phyloP scores from a whole-genome alignment of 2,888 invertebrate species.

The Tenthredo livida region DNA sequence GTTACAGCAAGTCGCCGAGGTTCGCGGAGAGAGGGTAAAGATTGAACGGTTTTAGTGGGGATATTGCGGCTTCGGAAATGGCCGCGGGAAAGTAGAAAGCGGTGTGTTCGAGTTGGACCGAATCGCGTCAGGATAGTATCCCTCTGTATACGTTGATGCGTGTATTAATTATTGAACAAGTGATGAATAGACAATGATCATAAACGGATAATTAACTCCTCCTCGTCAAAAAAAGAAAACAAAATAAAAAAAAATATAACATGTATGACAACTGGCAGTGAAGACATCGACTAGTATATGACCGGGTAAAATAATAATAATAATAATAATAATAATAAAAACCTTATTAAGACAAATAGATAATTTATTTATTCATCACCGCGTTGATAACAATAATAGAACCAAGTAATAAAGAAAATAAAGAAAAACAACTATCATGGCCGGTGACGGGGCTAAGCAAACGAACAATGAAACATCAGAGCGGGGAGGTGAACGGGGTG shows the following conservation, averaged over 20 bases:
- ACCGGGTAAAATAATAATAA: no score
- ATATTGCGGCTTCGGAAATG: slow-evolving; percentile 73
- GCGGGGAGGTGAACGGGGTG: slow-evolving; percentile 59
- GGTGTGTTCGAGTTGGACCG: slow-evolving; percentile 54
- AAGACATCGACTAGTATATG: neutral
- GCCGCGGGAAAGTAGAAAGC: slow-evolving; percentile 77
- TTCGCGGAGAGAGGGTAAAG: slow-evolving; percentile 42
- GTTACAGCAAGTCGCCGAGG: no score
- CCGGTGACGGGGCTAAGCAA: slow-evolving; percentile 29
- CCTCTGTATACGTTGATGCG: neutral
- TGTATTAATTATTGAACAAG: neutral
- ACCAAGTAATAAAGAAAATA: no score
- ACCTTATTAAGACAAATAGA: no score
- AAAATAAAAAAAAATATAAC: no score
- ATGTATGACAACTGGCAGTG: neutral
- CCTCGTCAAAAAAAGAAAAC: no score
- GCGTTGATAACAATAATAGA: no score
- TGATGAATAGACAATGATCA: neutral
- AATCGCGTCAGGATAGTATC: slow-evolving; percentile 10
- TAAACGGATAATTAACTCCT: no score
- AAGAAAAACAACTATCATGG: no score
- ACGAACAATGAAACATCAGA: slow-evolving; percentile 70
- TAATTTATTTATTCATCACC: no score
- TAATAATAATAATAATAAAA: no score
- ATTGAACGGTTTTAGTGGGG: slow-evolving; percentile 56